phyloP scores from a whole-genome alignment of 2,113 vertebrate species.

The Ellobius talpinus region DNA sequence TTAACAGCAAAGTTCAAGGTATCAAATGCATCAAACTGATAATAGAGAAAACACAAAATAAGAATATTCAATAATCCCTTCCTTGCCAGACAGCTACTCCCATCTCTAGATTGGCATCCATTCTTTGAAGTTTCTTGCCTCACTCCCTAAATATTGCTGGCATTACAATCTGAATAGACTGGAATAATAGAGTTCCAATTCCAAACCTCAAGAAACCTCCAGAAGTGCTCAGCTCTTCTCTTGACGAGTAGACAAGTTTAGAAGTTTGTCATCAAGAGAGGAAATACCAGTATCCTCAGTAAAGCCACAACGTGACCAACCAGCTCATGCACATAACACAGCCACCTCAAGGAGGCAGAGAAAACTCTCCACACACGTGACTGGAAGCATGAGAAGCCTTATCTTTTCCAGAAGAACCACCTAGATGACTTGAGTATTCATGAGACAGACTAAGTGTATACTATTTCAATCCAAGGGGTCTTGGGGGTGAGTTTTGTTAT shows the following conservation, averaged over 20 bases:
- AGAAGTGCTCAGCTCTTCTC: background rate
- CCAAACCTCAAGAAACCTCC: background rate
- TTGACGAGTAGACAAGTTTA: background rate
- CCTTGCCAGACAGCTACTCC: background rate
- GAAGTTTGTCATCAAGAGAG: background rate
- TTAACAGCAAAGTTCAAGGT: background rate
- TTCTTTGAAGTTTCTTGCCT: background rate
- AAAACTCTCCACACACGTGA: background rate
- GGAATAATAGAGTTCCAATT: background rate
- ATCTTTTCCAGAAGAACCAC: background rate
- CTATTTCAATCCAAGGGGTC: background rate
- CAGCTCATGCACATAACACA: background rate
- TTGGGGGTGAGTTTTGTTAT: background rate
- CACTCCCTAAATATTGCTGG: background rate
- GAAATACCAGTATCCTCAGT: background rate
- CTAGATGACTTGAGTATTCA: background rate
- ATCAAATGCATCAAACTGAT: background rate
- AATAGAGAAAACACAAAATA: background rate
- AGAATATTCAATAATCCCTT: background rate
- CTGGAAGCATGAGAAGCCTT: background rate
- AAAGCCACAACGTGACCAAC: background rate
- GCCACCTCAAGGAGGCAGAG: background rate
- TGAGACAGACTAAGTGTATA: background rate
- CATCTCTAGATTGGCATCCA: background rate
- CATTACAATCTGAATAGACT: background rate